These are phyloP conservation scores for Endomychus coccineus DNA, from an alignment of 2,888 invertebrate species.

Conservation along the genomic window DNA sequence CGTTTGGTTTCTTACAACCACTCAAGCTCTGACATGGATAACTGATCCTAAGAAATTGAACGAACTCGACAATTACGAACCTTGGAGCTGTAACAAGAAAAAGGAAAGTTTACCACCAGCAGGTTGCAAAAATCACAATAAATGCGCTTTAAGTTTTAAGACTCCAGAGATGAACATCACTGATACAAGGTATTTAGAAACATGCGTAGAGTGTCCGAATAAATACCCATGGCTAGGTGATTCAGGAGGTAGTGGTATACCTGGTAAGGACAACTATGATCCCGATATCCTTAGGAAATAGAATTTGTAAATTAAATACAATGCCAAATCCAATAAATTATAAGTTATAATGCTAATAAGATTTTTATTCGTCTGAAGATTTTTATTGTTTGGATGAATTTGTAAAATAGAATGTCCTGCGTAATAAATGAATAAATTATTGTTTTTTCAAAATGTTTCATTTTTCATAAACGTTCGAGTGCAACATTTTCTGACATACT, in stretches of 20 bases:
- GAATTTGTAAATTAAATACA: neutral
- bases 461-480: too few species aligned
- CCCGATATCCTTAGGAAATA: slow-evolving; percentile 53
- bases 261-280: slow-evolving; percentile 72
- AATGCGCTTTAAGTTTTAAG: slow-evolving; percentile 76
- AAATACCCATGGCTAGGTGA: slow-evolving; percentile 85
- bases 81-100: slow-evolving; percentile 74
- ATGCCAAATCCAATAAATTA: neutral
- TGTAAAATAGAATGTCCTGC: too few species aligned
- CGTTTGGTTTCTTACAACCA: slow-evolving; percentile 79
- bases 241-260: slow-evolving; percentile 73
- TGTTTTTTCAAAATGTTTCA: too few species aligned
- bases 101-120: slow-evolving; percentile 61
- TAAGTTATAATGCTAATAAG: too few species aligned
- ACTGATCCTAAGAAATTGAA: slow-evolving; percentile 73
- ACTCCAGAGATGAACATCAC: slow-evolving; percentile 68
- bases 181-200: slow-evolving; percentile 79
- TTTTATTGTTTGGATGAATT: too few species aligned
- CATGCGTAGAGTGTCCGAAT: slow-evolving; percentile 78
- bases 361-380: too few species aligned
- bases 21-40: slow-evolving; percentile 86
- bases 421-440: too few species aligned
- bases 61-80: slow-evolving; percentile 65
- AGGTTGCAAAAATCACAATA: slow-evolving; percentile 73
- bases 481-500: too few species aligned